Evolutionary conservation across 2,797 vertebrate species (phyloP).

Genomic region (Enteromius mattozi): DNA sequence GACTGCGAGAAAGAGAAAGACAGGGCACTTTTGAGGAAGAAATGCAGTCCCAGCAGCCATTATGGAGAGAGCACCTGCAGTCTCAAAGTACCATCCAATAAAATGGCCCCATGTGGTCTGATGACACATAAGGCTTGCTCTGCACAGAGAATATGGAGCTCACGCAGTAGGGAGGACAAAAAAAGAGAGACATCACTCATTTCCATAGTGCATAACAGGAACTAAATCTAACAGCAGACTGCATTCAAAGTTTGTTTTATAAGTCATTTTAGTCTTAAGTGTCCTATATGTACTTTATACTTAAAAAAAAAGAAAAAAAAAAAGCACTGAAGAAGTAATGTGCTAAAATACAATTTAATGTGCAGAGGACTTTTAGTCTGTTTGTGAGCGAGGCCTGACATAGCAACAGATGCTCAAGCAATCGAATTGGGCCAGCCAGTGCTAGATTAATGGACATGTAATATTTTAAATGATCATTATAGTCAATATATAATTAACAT

Average conservation of each 20-base stretch:
- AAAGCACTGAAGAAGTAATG: not conserved
- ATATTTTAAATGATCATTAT: not conserved
- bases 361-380: not conserved
- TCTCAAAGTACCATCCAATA: constrained; percentile 75
- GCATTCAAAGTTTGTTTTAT: constrained; percentile 12
- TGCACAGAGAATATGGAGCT: constrained; percentile 37
- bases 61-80: constrained; percentile 66
- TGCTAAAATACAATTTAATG: not conserved
- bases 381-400: not conserved
- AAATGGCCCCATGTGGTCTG: constrained; percentile 66
- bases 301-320: not conserved
- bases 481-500: not conserved
- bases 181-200: not conserved
- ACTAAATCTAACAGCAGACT: not conserved
- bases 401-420: not conserved
- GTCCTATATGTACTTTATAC: not conserved
- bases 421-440: not conserved
- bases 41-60: constrained; percentile 71
- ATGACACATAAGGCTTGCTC: constrained; percentile 40
- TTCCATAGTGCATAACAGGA: not conserved
- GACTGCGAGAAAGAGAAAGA: constrained; percentile 35
- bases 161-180: not conserved
- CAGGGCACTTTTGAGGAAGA: constrained; percentile 65
- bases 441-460: not conserved
- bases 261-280: not conserved